phyloP scores from a whole-genome alignment of 1,140 invertebrate species.

The Aphaenogaster floridana region DNA sequence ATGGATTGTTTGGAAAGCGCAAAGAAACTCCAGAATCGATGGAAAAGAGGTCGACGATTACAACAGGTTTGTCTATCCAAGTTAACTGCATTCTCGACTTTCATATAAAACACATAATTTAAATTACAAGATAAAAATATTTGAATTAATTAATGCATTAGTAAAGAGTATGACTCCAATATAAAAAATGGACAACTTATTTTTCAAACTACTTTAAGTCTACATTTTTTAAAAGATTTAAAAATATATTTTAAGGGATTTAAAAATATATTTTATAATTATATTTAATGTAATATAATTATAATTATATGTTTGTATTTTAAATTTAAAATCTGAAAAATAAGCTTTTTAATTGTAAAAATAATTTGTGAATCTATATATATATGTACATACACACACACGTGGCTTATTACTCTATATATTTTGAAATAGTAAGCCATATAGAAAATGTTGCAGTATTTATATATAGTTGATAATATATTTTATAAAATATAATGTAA shows the following conservation, averaged over 20 bases:
- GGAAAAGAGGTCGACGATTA: constrained; percentile 79
- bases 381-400: no score
- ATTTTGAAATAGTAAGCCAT: no score
- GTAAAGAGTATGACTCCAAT: background rate
- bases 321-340: background rate
- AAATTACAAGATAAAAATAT: background rate
- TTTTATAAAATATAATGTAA: constrained; percentile 27
- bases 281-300: background rate
- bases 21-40: constrained; percentile 77
- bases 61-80: constrained; percentile 76
- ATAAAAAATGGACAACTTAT: background rate
- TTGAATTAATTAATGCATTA: background rate
- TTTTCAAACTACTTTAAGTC: background rate
- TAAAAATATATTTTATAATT: background rate
- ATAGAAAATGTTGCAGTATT: no score
- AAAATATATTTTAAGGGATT: background rate
- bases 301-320: background rate
- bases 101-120: background rate
- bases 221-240: constrained; percentile 10
- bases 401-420: no score
- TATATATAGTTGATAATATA: background rate
- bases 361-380: no score
- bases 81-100: background rate
- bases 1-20: constrained; percentile 82
- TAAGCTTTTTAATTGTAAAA: no score